Evolutionary conservation across 2,113 vertebrate species (phyloP).

Genomic region (Pluvialis apricaria): DNA sequence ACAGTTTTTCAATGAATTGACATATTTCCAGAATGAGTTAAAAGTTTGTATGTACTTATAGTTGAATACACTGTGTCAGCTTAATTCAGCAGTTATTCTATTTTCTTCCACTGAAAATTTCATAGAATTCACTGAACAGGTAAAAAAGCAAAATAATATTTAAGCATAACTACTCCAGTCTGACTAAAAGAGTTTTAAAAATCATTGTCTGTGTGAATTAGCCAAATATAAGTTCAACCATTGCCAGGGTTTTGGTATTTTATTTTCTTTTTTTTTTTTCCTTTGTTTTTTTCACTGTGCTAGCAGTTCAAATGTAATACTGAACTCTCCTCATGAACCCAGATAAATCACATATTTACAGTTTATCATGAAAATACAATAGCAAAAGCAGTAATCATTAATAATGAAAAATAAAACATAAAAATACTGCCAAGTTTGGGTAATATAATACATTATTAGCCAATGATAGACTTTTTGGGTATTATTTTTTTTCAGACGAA

Average conservation of each 20-base stretch:
- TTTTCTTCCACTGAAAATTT: not conserved
- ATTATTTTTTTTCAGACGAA: not conserved
- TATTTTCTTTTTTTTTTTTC: not conserved
- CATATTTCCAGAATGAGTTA: not conserved
- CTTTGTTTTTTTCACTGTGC: not conserved
- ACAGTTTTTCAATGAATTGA: not conserved
- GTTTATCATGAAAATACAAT: not conserved
- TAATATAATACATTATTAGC: not conserved
- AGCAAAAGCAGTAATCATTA: not conserved
- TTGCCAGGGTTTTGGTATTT: not conserved
- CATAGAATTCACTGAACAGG: not conserved
- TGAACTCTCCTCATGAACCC: not conserved
- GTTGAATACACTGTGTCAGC: not conserved
- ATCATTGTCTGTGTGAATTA: not conserved
- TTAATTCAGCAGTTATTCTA: not conserved
- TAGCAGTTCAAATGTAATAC: not conserved
- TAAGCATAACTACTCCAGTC: not conserved
- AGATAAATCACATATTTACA: not conserved
- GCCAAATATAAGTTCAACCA: not conserved
- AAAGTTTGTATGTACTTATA: not conserved
- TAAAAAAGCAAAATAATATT: not conserved
- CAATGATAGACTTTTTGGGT: not conserved
- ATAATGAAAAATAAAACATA: not conserved
- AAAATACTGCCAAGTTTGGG: not conserved
- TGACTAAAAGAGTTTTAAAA: not conserved